phyloP scores from a whole-genome alignment of 1,140 invertebrate genomes.

The Holcopasites calliopsidis region DNA sequence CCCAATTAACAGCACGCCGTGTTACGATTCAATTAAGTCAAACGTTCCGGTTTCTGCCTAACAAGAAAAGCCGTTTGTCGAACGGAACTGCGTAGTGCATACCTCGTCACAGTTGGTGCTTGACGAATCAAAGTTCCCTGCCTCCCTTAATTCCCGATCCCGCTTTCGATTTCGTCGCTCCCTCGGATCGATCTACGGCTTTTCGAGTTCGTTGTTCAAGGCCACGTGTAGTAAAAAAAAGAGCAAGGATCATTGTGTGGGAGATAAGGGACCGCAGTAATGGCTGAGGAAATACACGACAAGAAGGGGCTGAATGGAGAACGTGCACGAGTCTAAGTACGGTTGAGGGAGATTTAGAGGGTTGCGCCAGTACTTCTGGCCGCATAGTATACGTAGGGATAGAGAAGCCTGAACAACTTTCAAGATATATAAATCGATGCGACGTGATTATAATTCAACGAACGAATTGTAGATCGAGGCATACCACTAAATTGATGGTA shows the following conservation, averaged over 20 bases:
- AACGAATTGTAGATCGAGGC: background rate
- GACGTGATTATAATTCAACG: background rate
- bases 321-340: background rate
- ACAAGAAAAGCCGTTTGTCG: background rate
- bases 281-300: slow-evolving; percentile 21
- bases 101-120: background rate
- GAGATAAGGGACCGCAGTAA: slow-evolving; percentile 32
- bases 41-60: background rate
- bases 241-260: slow-evolving; percentile 36
- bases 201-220: background rate
- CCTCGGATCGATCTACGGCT: background rate
- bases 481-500: no score
- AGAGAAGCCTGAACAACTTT: slow-evolving; percentile 21
- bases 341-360: slow-evolving; percentile 34
- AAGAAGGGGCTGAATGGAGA: background rate
- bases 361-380: slow-evolving; percentile 5
- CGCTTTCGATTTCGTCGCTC: slow-evolving; percentile 10
- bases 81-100: background rate
- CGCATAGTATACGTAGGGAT: slow-evolving; percentile 17
- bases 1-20: slow-evolving; percentile 2
- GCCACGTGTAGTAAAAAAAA: slow-evolving; percentile 18
- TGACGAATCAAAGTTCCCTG: background rate
- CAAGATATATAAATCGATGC: background rate
- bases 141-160: background rate
- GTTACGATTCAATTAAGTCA: slow-evolving; percentile 27